Base-by-base conservation (phyloP, 2,888 invertebrate genomes). In the Pachydiplax longipennis region DNA sequence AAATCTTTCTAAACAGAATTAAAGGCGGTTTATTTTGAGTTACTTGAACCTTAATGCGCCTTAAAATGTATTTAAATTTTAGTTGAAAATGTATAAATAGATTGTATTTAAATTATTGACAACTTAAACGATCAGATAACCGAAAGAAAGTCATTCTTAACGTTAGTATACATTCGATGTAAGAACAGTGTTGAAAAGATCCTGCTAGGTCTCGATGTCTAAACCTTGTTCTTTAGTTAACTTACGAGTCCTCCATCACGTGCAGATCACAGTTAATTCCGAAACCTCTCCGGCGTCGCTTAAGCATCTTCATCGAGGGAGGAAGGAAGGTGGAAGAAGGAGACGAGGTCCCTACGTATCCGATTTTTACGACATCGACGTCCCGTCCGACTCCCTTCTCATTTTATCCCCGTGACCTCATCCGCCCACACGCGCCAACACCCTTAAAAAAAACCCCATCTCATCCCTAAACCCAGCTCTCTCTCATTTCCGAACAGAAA, bases 381-480 rank as follows among this genome's bases (percentile, higher is more conserved):
- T 81, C 81, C 40, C 81, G 80, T 15, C 80, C 61, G 61, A 61
- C 61, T 31, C 73, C 40, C 81, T 37, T 13, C 44, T 48, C 37
- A 22, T 40, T 81, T 37, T 81, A 37, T 81, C 81, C 40, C 81
- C 18, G n/a, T 40, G n/a, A n/a, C 81, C 81, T 40, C 81, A 37
- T 18, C 81, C 81, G 18, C 15, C 81, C 81, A 44, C 81, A 44
- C 37, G 15, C 81, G 81, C 40, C 81, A 80, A 80, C 80, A 80
- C 80, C 80, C 80, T 80, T 87, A 61, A 87, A 73, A 87, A 87
- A 87, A 81, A 4, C 15, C 81, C 81, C 81, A 44, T 81, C 81
- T n/a, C 40, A 40, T 44, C 81, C 81, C 81, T 22, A n/a, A 40
- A 44, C 44, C 81, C 81, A 2, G 40, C 40, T 35, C 81, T 35